A percentile compares a stretch with the other conserved stretches of the same genome.
phyloP scores from a whole-genome alignment of 1,140 invertebrate species.

The Ostrea denselamellosa region DNA sequence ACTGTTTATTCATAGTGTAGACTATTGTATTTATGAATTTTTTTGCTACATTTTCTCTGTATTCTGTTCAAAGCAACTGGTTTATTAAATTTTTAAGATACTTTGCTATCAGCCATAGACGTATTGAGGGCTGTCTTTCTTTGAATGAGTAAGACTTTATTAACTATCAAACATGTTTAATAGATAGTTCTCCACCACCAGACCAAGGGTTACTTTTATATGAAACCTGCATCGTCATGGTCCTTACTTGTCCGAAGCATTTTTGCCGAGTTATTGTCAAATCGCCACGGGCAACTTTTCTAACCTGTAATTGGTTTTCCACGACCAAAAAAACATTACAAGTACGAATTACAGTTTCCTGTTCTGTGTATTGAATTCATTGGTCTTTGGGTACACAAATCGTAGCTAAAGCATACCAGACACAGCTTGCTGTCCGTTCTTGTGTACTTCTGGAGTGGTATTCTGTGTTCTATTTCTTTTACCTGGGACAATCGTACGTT shows the following conservation, averaged over 20 bases:
- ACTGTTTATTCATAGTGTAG: constrained; percentile 8
- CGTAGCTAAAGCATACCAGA: constrained; percentile 25
- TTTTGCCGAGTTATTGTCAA: constrained; percentile 1
- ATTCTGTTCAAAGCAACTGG: background rate
- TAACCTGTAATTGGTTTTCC: constrained; percentile 31
- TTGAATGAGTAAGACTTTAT: constrained; percentile 26
- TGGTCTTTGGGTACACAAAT: background rate
- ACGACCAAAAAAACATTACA: constrained; percentile 17
- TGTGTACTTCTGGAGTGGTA: constrained; percentile 6
- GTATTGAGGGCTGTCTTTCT: background rate
- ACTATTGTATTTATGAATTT: background rate
- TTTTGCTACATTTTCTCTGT: constrained; percentile 7
- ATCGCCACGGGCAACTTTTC: background rate
- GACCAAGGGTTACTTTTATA: background rate
- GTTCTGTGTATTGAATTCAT: constrained; percentile 18
- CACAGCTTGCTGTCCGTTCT: constrained; percentile 1
- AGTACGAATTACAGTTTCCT: constrained; percentile 3
- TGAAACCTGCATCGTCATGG: constrained; percentile 26
- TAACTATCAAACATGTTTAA: constrained; percentile 26
- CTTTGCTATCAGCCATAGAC: background rate
- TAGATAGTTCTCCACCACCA: background rate
- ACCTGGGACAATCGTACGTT: background rate
- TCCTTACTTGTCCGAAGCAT: background rate
- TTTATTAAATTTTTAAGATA: constrained; percentile 18
- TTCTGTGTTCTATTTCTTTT: constrained; percentile 11